A percentile compares a stretch with the other conserved stretches of the same genome.
phyloP scores from a whole-genome alignment of 2,888 invertebrate genomes.

The Esperia sulphurella region DNA sequence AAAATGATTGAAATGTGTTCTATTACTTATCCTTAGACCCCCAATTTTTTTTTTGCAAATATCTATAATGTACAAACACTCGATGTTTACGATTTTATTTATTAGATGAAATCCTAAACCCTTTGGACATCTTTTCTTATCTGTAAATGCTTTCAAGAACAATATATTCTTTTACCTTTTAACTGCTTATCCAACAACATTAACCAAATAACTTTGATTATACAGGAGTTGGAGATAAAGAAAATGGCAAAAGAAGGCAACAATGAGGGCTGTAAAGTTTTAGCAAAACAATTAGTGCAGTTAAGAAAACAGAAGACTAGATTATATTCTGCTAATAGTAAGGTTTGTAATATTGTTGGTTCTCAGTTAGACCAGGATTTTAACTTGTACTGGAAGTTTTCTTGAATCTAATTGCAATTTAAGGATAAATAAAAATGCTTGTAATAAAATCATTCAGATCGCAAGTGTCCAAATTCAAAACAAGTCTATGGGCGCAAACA shows the following conservation, averaged over 20 bases:
- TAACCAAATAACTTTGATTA: not conserved
- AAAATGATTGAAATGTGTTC: no score
- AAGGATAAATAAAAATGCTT: no score
- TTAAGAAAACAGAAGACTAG: slow-evolving; percentile 92
- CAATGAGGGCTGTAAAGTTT: slow-evolving; percentile 87
- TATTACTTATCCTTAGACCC: no score
- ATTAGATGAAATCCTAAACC: no score
- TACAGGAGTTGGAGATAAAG: slow-evolving; percentile 91
- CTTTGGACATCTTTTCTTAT: no score
- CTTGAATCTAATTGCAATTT: no score
- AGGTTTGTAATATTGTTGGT: slow-evolving; percentile 64
- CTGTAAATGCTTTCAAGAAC: no score
- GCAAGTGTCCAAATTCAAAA: slow-evolving; percentile 90
- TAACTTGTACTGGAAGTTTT: not conserved
- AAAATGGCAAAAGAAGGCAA: slow-evolving; percentile 93
- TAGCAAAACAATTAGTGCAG: slow-evolving; percentile 94
- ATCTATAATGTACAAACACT: no score
- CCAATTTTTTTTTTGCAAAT: no score
- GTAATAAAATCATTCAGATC: slow-evolving; percentile 43
- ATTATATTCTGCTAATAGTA: slow-evolving; percentile 89
- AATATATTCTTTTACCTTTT: no score
- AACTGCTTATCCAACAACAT: no score
- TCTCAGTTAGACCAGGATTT: not conserved
- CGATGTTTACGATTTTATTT: no score
- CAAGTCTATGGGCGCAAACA: slow-evolving; percentile 94